A percentile compares a stretch with the other conserved stretches of the same genome.
Evolutionary conservation across 2,797 vertebrate species (phyloP).

Genomic region (Periophthalmus magnuspinnatus): DNA sequence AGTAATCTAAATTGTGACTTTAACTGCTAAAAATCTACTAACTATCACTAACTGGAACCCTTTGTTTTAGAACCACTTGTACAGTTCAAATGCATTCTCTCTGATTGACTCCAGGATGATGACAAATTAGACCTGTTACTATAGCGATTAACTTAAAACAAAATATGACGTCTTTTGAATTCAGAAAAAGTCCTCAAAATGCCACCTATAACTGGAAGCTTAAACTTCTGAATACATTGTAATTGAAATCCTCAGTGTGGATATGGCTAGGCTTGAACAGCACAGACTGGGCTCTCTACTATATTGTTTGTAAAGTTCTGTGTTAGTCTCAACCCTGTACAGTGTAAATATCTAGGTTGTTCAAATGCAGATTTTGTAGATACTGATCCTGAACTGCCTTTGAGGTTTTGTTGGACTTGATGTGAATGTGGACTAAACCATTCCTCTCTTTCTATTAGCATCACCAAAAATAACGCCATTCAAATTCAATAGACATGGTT

Average conservation of each 20-base stretch:
- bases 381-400: constrained; percentile 82
- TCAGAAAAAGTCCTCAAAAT: background rate
- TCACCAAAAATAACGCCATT: constrained; percentile 40
- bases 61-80: no score
- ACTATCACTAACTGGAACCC: no score
- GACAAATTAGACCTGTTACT: no score
- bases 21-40: no score
- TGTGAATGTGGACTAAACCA: constrained; percentile 48
- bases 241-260: background rate
- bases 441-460: constrained; percentile 32
- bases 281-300: constrained; percentile 60
- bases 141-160: no score
- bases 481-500: constrained; percentile 45
- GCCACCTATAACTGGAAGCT: no score
- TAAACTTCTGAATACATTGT: accelerated
- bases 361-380: constrained; percentile 90
- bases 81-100: no score
- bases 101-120: no score
- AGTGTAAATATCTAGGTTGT: constrained; percentile 89
- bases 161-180: no score
- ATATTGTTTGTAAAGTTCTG: constrained; percentile 85
- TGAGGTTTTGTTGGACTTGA: constrained; percentile 38
- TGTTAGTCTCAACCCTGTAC: constrained; percentile 88
- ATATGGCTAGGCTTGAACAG: background rate
- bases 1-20: no score